Base-by-base conservation (phyloP, 2,113 vertebrate species). In the Holacanthus passer region DNA sequence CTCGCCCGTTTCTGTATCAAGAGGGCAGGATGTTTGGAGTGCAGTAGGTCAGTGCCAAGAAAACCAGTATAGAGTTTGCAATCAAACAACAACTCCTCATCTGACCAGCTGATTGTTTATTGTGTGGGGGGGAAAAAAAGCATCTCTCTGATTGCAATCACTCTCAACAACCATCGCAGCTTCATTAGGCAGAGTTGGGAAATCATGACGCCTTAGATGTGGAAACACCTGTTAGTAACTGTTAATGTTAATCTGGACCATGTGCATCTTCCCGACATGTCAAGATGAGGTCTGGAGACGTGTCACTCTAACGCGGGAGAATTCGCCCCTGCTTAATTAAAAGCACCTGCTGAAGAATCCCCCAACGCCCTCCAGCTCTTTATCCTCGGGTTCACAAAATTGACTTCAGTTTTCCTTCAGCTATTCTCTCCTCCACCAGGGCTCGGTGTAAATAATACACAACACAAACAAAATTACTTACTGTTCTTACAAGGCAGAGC, bases 61-160 rank as follows among this genome's bases (percentile, higher is more conserved):
- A 72, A 89, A 64, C 17, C 9, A 35, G 27, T 37, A 12, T 24
- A 45, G 39, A 88, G 73, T 89, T 81, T 81, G 80, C 84, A 93
- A 91, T 93, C 88, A 91, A 75, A 87, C 64, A 81, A 62, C 71
- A 74, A 87, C 70, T 89, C 84, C 37, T 83, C 65, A 55, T 87
- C 72, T 86, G 85, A 91, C 90, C 91, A 94, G 81, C 87, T 91
- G 88, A 91, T 94, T 93, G 88, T 93, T 91, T 90, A 74, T 87
- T 85, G 86, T 71, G 85, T 79, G 27, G 20, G 53, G 68, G 60
- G 72, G 31, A 7, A 68, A 60, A 56, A 52, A 84, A 88, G 13
- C 56, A 55, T 69, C 59, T 89, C 78, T 90, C 76, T 94, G 90
- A 95, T 94, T 94, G 91, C 89, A 93, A 91, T 93, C 92, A 94